Evolutionary conservation across 2,113 vertebrate species (phyloP).

Genomic region (Panthera tigris): DNA sequence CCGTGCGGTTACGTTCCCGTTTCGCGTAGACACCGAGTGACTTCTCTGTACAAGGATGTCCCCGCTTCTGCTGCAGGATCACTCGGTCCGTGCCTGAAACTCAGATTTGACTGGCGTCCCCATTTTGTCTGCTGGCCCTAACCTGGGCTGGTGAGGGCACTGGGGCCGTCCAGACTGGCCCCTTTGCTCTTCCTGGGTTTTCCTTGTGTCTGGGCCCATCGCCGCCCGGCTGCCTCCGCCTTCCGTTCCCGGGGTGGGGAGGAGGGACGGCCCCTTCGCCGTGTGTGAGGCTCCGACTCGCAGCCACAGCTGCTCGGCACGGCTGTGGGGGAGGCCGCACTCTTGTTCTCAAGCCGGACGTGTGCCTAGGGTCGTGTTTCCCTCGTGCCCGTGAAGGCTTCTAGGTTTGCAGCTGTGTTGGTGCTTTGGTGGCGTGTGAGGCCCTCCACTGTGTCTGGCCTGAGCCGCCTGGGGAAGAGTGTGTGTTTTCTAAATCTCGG

Average conservation of each 20-base stretch:
- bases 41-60: neutral
- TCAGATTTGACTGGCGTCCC: too few species aligned
- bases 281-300: accelerated
- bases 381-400: neutral
- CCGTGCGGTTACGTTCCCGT: accelerated
- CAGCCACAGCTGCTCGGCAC: accelerated
- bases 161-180: too few species aligned
- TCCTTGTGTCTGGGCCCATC: neutral
- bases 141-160: neutral
- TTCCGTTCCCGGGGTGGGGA: accelerated
- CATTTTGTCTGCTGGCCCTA: neutral
- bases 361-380: neutral
- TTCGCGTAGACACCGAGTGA: accelerated
- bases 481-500: neutral
- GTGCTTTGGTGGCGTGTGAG: too few species aligned
- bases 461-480: neutral
- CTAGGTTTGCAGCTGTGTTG: accelerated
- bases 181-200: neutral
- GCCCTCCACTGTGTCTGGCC: neutral
- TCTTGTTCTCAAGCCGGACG: accelerated
- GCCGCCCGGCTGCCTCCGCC: neutral
- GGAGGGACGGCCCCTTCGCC: too few species aligned
- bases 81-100: neutral
- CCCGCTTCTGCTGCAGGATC: accelerated
- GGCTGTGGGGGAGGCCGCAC: neutral